A percentile compares a stretch with the other conserved stretches of the same genome.
Evolutionary conservation across 1,140 invertebrate genomes (phyloP).

Genomic region (Microplitis mediator): DNA sequence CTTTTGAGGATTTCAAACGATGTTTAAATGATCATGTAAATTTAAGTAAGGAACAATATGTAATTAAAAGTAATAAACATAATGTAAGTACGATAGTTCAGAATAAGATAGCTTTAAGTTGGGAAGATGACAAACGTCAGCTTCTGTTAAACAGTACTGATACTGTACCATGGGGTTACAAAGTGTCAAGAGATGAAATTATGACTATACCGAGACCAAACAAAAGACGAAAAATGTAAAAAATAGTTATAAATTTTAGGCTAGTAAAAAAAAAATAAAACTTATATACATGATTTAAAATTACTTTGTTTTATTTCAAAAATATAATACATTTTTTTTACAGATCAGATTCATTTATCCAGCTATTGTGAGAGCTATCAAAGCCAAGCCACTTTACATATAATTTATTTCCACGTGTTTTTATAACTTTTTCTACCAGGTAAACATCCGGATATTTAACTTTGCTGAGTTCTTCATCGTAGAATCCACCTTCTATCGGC

Average conservation of each 20-base stretch:
- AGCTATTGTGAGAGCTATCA: no score
- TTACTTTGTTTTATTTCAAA: no score
- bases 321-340: no score
- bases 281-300: no score
- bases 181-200: neutral
- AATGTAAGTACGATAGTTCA: constrained; percentile 4
- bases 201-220: neutral
- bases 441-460: no score
- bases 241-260: neutral
- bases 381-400: no score
- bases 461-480: no score
- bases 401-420: no score
- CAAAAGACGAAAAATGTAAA: neutral
- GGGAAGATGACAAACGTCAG: constrained; percentile 11
- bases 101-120: constrained; percentile 20
- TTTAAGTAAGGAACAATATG: neutral
- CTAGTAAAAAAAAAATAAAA: neutral
- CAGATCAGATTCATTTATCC: no score
- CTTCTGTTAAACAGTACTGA: neutral
- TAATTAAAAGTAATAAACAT: neutral
- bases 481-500: no score
- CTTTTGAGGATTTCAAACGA: constrained; percentile 20
- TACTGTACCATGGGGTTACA: constrained; percentile 21
- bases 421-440: no score
- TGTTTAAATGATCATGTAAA: constrained; percentile 5